Percentiles rank a stretch among this genome's conserved stretches.
phyloP scores from a whole-genome alignment of 2,888 invertebrate species.

The Xanthostigma xanthostigma region DNA sequence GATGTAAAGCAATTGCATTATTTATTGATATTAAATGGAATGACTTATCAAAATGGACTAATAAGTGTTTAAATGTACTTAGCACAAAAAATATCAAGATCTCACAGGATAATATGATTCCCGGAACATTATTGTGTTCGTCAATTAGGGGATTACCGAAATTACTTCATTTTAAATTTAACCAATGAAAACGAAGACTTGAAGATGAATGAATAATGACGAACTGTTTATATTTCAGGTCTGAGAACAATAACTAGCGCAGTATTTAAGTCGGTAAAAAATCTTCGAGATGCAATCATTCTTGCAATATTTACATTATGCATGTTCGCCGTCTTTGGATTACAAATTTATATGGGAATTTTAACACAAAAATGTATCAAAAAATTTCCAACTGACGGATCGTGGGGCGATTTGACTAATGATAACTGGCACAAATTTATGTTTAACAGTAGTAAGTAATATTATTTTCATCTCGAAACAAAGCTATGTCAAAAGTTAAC shows the following conservation, averaged over 20 bases:
- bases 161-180: too few species aligned
- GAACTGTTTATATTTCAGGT: slow-evolving; percentile 40
- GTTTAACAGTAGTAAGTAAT: slow-evolving; percentile 58
- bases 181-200: neutral
- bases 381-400: slow-evolving; percentile 74
- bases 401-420: slow-evolving; percentile 72
- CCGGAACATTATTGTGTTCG: too few species aligned
- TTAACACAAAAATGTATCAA: slow-evolving; percentile 91
- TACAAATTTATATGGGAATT: slow-evolving; percentile 97
- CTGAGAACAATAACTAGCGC: slow-evolving; percentile 99
- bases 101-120: too few species aligned
- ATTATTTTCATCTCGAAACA: neutral
- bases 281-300: slow-evolving; percentile 98
- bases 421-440: slow-evolving; percentile 73
- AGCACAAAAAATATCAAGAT: too few species aligned
- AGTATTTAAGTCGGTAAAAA: slow-evolving; percentile 98
- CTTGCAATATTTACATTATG: slow-evolving; percentile 97
- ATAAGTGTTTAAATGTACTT: too few species aligned
- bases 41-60: too few species aligned
- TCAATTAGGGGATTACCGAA: too few species aligned
- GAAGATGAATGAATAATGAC: neutral
- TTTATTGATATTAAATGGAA: too few species aligned
- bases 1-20: too few species aligned
- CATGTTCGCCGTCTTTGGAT: slow-evolving; percentile 95
- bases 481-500: too few species aligned